phyloP scores from a whole-genome alignment of 2,888 invertebrate genomes.

The Megastigmus dorsalis region DNA sequence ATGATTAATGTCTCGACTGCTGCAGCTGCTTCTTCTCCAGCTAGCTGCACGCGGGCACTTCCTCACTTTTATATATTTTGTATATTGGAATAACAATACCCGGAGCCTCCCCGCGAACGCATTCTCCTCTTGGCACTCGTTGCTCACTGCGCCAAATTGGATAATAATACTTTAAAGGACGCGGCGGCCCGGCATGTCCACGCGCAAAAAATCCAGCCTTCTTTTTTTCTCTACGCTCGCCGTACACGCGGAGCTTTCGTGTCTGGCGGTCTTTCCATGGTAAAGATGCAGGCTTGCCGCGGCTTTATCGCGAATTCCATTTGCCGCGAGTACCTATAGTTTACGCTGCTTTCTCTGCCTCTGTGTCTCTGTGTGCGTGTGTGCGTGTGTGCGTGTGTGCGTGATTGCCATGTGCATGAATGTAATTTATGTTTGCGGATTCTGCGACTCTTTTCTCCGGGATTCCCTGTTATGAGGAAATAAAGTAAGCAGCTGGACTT shows the following conservation, averaged over 20 bases:
- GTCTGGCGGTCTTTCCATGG: neutral
- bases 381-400: no score
- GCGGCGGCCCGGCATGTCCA: neutral
- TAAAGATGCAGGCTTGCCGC: no score
- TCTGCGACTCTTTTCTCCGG: neutral
- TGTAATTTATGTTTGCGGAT: neutral
- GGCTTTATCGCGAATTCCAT: slow-evolving; percentile 14
- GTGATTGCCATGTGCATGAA: no score
- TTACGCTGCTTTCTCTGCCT: no score
- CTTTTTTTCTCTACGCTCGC: neutral
- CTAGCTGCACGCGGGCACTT: no score
- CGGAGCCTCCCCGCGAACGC: no score
- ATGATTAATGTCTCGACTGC: slow-evolving; percentile 43
- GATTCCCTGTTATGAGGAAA: neutral
- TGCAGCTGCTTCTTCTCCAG: neutral
- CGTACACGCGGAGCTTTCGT: no score
- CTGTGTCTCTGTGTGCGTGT: no score
- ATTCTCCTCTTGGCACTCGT: neutral
- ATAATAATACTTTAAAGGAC: slow-evolving; percentile 48
- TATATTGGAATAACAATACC: no score
- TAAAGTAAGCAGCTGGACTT: no score
- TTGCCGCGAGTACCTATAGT: slow-evolving; percentile 9
- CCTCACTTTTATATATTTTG: no score
- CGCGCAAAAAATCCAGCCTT: neutral
- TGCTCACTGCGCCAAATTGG: slow-evolving; percentile 46